Evolutionary conservation across 2,113 vertebrate genomes (phyloP).

Genomic region (Mixornis gularis): DNA sequence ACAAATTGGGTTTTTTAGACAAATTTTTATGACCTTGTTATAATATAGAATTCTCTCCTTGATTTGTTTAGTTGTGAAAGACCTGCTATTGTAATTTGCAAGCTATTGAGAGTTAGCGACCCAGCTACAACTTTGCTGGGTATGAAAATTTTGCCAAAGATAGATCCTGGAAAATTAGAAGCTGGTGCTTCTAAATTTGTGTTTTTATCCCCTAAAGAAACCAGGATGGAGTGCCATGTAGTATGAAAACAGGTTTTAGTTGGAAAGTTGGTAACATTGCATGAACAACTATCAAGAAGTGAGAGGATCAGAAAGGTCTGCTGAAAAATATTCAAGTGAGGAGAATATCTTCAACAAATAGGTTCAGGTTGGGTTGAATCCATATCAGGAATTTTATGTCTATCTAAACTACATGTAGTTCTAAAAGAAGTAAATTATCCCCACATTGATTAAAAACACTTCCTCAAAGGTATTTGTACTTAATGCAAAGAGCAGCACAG

Average conservation of each 20-base stretch:
- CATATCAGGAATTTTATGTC: not conserved
- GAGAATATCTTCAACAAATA: not conserved
- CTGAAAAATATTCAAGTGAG: not conserved
- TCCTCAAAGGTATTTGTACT: not conserved
- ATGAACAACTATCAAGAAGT: not conserved
- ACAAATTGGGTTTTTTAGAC: not conserved
- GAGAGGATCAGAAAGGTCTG: not conserved
- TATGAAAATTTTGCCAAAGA: not conserved
- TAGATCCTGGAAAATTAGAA: not conserved
- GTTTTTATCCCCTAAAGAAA: not conserved
- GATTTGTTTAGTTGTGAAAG: not conserved
- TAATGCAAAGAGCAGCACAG: not conserved
- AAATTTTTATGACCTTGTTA: not conserved
- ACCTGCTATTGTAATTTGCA: not conserved
- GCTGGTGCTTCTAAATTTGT: not conserved
- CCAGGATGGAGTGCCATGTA: not conserved
- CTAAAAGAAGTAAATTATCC: not conserved
- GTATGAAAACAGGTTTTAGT: not conserved
- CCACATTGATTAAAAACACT: not conserved
- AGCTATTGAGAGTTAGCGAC: not conserved
- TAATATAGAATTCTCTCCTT: not conserved
- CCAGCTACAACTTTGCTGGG: not conserved
- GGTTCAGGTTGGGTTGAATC: not conserved
- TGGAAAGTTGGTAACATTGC: rapidly evolving
- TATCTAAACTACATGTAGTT: not conserved